Evolutionary conservation across 2,797 vertebrate genomes (phyloP).

Genomic region (Crocodylus rhombifer): DNA sequence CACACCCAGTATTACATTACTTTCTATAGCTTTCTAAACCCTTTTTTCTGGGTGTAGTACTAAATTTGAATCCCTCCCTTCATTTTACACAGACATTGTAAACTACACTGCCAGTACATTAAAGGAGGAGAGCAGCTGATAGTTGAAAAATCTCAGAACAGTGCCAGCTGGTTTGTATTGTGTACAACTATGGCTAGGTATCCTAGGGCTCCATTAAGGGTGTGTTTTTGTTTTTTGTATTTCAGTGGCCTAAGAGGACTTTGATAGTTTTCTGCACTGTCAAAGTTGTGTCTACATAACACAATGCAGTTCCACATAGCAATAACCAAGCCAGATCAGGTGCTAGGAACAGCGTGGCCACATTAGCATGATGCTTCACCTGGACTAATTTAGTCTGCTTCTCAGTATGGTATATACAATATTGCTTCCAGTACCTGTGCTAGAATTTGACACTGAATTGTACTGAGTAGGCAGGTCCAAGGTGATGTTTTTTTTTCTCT

Average conservation of each 20-base stretch:
- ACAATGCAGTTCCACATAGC: too few relatives aligned
- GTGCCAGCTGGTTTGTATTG: background rate
- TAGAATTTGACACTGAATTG: background rate
- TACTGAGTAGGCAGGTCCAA: too few relatives aligned
- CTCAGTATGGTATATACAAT: background rate
- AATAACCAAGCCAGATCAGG: background rate
- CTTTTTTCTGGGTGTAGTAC: background rate
- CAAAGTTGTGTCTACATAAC: rapidly evolving
- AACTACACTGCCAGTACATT: too few relatives aligned
- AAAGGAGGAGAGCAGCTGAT: background rate
- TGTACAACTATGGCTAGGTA: background rate
- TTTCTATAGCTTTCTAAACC: background rate
- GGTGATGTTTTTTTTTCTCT: background rate
- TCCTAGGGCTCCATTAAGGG: background rate
- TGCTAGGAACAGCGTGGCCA: background rate
- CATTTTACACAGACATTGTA: background rate
- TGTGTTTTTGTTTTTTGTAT: background rate
- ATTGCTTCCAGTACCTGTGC: too few relatives aligned
- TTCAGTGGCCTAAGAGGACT: background rate
- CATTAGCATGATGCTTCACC: background rate
- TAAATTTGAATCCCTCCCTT: slow-evolving; percentile 12
- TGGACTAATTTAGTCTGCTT: background rate
- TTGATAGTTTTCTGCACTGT: background rate
- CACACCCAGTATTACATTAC: background rate
- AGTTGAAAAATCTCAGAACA: background rate